These are phyloP conservation scores for Microcebus ravelobensis DNA, from an alignment of 2,113 vertebrate genomes.

Conservation along the genomic window DNA sequence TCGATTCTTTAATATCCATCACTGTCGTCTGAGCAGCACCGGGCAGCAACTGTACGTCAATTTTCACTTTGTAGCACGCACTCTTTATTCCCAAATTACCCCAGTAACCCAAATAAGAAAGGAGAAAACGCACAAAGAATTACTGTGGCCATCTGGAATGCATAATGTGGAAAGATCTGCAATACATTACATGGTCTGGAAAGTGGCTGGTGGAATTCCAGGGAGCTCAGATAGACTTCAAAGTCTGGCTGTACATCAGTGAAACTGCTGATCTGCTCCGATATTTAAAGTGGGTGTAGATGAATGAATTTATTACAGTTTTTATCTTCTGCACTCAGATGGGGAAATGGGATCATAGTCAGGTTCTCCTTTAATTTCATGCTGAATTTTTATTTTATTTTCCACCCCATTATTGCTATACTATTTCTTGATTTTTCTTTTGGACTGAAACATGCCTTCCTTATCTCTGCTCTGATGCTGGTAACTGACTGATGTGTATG, in stretches of 20 bases:
- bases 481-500: not conserved
- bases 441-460: not conserved
- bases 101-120: slow-evolving; percentile 84
- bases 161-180: slow-evolving; percentile 88
- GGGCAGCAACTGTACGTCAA: slow-evolving; percentile 69
- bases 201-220: slow-evolving; percentile 90
- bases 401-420: slow-evolving; percentile 45
- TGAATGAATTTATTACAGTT: slow-evolving; percentile 91
- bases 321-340: slow-evolving; percentile 86
- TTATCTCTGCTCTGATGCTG: slow-evolving; percentile 42
- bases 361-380: slow-evolving; percentile 82
- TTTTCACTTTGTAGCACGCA: slow-evolving; percentile 81
- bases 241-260: slow-evolving; percentile 91
- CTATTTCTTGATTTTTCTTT: slow-evolving; percentile 36
- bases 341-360: slow-evolving; percentile 81
- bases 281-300: slow-evolving; percentile 90
- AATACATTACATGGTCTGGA: slow-evolving; percentile 91
- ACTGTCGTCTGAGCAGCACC: slow-evolving; percentile 30
- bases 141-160: slow-evolving; percentile 88
- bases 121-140: slow-evolving; percentile 84
- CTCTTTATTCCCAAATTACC: slow-evolving; percentile 81
- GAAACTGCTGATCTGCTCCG: slow-evolving; percentile 85
- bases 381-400: slow-evolving; percentile 75
- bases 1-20: slow-evolving; percentile 60
- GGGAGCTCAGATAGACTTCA: slow-evolving; percentile 91